phyloP scores from a whole-genome alignment of 2,888 invertebrate species.

The Apomyelois bistriatella region DNA sequence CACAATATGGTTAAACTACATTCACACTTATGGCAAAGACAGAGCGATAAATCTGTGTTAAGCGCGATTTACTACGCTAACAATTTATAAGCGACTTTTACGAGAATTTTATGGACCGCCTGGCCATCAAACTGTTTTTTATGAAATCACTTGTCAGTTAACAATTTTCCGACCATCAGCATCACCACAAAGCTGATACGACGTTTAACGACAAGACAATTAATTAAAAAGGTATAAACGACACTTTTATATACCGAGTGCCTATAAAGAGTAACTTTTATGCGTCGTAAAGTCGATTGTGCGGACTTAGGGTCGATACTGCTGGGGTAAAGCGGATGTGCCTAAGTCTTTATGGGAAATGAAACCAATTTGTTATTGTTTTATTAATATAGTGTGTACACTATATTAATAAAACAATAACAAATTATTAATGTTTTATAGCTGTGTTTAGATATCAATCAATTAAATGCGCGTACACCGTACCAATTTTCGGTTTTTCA shows the following conservation, averaged over 20 bases:
- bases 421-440: too few relatives aligned
- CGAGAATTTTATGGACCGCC: constrained; percentile 65
- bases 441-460: too few relatives aligned
- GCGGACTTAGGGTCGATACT: constrained; percentile 62
- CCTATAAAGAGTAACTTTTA: constrained; percentile 81
- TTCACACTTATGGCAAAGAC: constrained; percentile 2
- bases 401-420: too few relatives aligned
- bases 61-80: constrained; percentile 36
- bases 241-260: constrained; percentile 75
- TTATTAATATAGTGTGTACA: constrained; percentile 9
- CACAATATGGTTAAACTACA: background rate
- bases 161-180: constrained; percentile 69
- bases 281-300: constrained; percentile 79
- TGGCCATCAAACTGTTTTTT: constrained; percentile 65
- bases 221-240: constrained; percentile 79
- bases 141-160: constrained; percentile 72
- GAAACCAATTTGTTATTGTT: constrained; percentile 33
- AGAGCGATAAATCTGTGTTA: constrained; percentile 33
- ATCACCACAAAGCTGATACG: constrained; percentile 72
- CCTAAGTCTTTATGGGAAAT: constrained; percentile 42
- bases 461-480: too few relatives aligned
- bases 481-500: too few relatives aligned
- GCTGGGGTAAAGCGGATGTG: constrained; percentile 39
- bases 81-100: constrained; percentile 53
- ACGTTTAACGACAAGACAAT: constrained; percentile 74